phyloP scores from a whole-genome alignment of 2,888 invertebrate genomes.

The Ichneumon xanthorius region DNA sequence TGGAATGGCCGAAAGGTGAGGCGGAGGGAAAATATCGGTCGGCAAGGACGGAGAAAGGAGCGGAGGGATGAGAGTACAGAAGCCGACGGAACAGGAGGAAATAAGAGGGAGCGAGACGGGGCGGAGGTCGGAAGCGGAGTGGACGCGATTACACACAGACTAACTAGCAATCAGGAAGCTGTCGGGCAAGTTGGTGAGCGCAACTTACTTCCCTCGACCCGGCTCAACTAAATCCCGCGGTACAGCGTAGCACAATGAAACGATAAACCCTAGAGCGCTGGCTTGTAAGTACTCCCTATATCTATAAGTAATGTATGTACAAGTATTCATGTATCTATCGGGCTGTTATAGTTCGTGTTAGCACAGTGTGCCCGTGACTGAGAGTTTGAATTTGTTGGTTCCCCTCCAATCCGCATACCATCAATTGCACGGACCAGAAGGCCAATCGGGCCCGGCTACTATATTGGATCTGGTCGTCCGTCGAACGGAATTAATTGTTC shows the following conservation, averaged over 20 bases:
- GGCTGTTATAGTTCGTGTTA: conserved; percentile 20
- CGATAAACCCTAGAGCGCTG: conserved; percentile 68
- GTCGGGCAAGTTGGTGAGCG: conserved; percentile 78
- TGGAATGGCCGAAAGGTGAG: conserved; percentile 25
- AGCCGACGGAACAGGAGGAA: conserved; percentile 21
- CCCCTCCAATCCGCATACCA: conserved; percentile 27
- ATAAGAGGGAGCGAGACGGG: conserved; percentile 56
- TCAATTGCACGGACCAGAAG: conserved; percentile 24
- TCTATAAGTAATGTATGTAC: conserved; percentile 21
- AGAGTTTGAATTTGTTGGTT: conserved; percentile 48
- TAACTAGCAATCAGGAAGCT: conserved; percentile 81
- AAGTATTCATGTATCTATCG: conserved; percentile 33
- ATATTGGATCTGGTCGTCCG: conserved; percentile 9
- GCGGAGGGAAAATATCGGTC: conserved; percentile 18
- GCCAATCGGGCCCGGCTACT: conserved; percentile 10
- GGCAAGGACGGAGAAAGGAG: conserved; percentile 42
- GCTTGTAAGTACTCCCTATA: conserved; percentile 56
- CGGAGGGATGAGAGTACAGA: conserved; percentile 25
- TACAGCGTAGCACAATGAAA: conserved; percentile 70
- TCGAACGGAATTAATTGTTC: conserved; percentile 11
- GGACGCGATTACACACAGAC: conserved; percentile 78
- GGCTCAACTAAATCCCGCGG: conserved; percentile 70
- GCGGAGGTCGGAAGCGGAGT: conserved; percentile 73
- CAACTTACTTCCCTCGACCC: conserved; percentile 75
- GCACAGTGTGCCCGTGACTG: conserved; percentile 6